A percentile compares a stretch with the other conserved stretches of the same genome.
phyloP scores from a whole-genome alignment of 2,888 invertebrate genomes.

The Schizaphis graminum region DNA sequence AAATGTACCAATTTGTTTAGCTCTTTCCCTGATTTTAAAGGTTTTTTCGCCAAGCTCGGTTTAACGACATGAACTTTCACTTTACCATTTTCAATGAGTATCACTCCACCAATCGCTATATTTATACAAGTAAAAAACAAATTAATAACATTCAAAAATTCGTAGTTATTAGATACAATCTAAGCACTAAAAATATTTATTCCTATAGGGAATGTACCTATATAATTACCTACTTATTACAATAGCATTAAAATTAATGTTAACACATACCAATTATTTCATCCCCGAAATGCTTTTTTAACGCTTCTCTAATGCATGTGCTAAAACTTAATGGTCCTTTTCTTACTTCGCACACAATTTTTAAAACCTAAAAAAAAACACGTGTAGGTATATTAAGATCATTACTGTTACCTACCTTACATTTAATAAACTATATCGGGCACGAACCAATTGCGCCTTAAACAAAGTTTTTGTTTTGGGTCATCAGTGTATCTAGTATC shows the following conservation, averaged over 20 bases:
- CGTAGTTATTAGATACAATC: background rate
- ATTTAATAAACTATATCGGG: no score
- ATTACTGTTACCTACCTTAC: background rate
- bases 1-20: conserved; percentile 91
- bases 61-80: conserved; percentile 91
- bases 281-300: conserved; percentile 78
- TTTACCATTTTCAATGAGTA: conserved; percentile 85
- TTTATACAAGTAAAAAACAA: background rate
- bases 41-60: conserved; percentile 88
- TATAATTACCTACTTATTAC: background rate
- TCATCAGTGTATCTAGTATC: no score
- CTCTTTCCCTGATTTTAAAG: conserved; percentile 80
- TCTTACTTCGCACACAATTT: conserved; percentile 76
- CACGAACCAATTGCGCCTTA: no score
- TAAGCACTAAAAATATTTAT: background rate
- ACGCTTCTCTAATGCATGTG: conserved; percentile 81
- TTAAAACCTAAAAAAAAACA: conserved; percentile 26
- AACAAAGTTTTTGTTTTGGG: no score
- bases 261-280: conserved; percentile 77
- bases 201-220: background rate
- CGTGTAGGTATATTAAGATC: background rate
- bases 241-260: background rate
- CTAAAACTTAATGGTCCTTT: conserved; percentile 84
- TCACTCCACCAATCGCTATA: conserved; percentile 88
- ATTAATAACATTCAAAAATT: background rate